Evolutionary conservation across 2,113 vertebrate genomes (phyloP), one percentile per base, ranked within the genome.

Genomic region (Labrus mixtus): DNA sequence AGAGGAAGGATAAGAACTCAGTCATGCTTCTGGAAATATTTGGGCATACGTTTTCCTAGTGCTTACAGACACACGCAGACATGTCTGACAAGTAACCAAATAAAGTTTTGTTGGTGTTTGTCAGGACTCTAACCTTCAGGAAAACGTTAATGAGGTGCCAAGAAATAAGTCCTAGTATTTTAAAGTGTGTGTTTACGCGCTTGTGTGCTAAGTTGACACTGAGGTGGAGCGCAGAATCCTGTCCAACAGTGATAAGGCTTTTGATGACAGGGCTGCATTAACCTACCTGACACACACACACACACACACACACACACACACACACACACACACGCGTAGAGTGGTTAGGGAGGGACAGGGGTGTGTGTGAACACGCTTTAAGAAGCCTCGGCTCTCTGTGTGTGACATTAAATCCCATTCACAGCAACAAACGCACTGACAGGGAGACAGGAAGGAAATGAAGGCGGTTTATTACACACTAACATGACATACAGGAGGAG

Each of bases 351-450:
- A 85, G 88, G 86, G 66, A 81, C 69, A 74, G 73, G 91, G 84
- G 87, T 89, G 83, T 83, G 85, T 85, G 83, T 79, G 87, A 91
- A 91, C 92, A 94, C 23, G 85, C 78, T 83, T 84, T 91, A 92
- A 86, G 84, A 79, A 87, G 85, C 68, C 84, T 82, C 79, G 82
- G 69, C 81, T 83, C 81, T 83, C 78, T 78, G 66, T 59, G 73
- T 85, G 79, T 94, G 92, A 92, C 88, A 87, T 87, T 93, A 93
- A 94, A 93, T 87, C 92, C 91, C 87, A 89, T 92, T 93, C 88
- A 90, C 53, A 61, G 76, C 87, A 90, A 93, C 90, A 92, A 93
- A 91, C 86, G 85, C 57, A 66, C 69, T 77, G 79, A 90, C 82
- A 76, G 76, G 62, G 76, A 39, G 61, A 72, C 73, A 66, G 76